Evolutionary conservation across 2,888 invertebrate genomes (phyloP), one percentile per base, ranked within the genome.

Genomic region (Troides oblongomaculatus): DNA sequence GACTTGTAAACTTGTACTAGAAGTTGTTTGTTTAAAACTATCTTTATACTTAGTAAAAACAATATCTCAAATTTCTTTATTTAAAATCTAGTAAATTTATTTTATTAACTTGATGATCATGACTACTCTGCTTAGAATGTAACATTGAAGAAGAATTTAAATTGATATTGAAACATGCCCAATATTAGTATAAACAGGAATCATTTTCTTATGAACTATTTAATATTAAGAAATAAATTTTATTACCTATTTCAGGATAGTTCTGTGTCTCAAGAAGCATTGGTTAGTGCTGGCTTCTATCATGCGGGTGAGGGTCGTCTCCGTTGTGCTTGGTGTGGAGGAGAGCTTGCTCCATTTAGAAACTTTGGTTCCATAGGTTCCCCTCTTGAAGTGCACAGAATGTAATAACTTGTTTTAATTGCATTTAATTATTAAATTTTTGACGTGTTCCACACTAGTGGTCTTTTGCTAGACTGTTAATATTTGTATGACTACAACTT

Each of bases 201-300:
- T 46, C 14, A 12, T 46, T 10, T 4, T 14, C 14, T 2, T 46
- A 12, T 46, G 4, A 46, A 46, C 14, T 46, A 46, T 14, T 46
- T 14, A 14, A 14, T 14, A 14, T 14, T 14, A 14, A 14, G 14
- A 46, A 46, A 46, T 12, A 14, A 12, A 46, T 46, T 14, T 46
- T 46, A 14, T 12, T 46, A 46, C 14, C 12, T 14, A 60, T 74
- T 82, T 17, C 73, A 93, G 93, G 92, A 92, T 72, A 72, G 78
- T 7, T 87, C 87, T 56, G 86, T 98, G 25, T 93, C 95, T 2
- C 95, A 97, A 0, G 94, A 95, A 79, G 93, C 95, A 10, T 88
- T 98, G 72, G 97, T 97, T 1, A 94, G 93, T 81, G 96, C 97
- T 63, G 98, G 98, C 6, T 98, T 98, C 84, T 98, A 96, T 84